A percentile compares a stretch with the other conserved stretches of the same genome.
Conservation (phyloP, 2,888 invertebrate species). For the Iselma pallidipennis region DNA sequence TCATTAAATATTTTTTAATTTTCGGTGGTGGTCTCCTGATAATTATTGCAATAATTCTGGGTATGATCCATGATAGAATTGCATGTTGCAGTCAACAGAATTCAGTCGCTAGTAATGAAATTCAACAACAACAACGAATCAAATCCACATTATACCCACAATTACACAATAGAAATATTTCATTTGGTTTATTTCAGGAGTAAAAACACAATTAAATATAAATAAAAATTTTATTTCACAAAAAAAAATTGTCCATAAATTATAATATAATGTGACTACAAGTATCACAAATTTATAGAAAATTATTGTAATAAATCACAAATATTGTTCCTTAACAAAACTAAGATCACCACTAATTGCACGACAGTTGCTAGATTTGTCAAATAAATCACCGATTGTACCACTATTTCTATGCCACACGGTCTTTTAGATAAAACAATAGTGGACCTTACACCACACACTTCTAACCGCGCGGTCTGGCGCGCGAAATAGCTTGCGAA, state of each 20-base stretch:
- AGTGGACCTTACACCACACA: no score
- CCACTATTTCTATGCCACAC: no score
- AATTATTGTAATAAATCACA: neutral
- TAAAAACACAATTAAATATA: neutral
- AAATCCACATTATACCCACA: neutral
- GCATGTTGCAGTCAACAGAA: neutral
- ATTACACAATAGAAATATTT: neutral
- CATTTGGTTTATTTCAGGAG: neutral
- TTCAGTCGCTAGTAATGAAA: neutral
- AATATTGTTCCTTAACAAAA: no score
- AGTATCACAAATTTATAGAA: neutral
- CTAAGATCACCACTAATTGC: no score
- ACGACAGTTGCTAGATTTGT: no score
- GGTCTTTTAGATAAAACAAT: no score
- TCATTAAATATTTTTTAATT: constrained; percentile 8
- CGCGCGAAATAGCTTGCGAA: no score
- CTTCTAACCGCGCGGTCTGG: no score
- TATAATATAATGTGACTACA: neutral
- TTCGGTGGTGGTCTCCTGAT: neutral
- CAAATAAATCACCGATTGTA: no score
- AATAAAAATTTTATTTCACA: neutral
- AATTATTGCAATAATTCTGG: constrained; percentile 2
- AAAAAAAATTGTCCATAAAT: no score
- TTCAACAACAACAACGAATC: neutral
- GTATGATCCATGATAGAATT: constrained; percentile 14